Base-by-base conservation (phyloP, 2,888 invertebrate genomes). In the Euclidia mi region DNA sequence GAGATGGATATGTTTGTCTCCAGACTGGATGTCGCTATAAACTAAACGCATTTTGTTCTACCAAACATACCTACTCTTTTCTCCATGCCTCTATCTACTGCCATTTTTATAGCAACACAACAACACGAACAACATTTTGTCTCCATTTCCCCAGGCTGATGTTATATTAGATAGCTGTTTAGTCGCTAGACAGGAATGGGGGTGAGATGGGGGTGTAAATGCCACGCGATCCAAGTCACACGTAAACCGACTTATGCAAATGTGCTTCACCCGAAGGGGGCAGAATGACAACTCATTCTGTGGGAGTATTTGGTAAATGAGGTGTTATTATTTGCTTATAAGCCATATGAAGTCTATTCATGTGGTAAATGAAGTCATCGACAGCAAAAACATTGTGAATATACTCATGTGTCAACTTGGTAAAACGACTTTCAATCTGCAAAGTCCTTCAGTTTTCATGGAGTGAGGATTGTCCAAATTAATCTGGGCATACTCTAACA, bases 241-340 rank as follows among this genome's bases (percentile, higher is more conserved):
- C 41, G 43, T 53, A 53, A 38, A 56, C 20, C 59, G 38, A 49
- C 34, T 57, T 65, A 65, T 65, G 69, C 50, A 72, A 68, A 70
- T 70, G n/a, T 55, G 42, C 11, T 12, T 44, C 37, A 25, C 44
- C 15, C 32, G 11, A n/a, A 35, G 35, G 50, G 66, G 72, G 47
- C 34, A 38, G 52, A 60, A 64, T 50, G 42, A 64, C 47, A 56
- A 52, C 38, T 34, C 55, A 49, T 50, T 52, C 18, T 10, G 45
- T 38, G 64, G 40, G 34, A 20, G 37, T 34, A 28, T 41, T 37
- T 64, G 47, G 60, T n/a, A 56, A 65, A 58, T 34, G 45, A 56
- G 44, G 43, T 43, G 65, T 48, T 52, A 55, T 67, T 67, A 38
- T 70, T 47, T 47, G 40, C 43, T 31, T 29, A 35, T 32, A 38